Percentiles rank a stretch among this genome's conserved stretches.
phyloP scores from a whole-genome alignment of 2,888 invertebrate species.

The Ommatoiulus sabulosus region DNA sequence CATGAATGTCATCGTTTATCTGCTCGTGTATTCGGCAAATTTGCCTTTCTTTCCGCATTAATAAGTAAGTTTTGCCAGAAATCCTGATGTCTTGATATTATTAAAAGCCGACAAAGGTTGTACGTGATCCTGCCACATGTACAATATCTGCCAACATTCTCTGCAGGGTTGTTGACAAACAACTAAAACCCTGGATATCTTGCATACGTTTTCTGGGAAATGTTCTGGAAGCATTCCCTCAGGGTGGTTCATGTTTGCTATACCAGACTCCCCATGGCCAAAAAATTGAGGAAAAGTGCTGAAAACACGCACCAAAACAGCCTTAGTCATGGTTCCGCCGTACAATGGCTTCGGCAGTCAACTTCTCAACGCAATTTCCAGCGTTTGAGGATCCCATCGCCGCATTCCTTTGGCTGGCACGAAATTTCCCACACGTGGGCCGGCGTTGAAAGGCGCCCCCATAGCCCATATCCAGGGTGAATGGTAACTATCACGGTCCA shows the following conservation, averaged over 20 bases:
- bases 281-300: not conserved
- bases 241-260: not conserved
- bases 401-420: not conserved
- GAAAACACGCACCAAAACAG: constrained; percentile 18
- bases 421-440: constrained; percentile 28
- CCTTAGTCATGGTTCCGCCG: constrained; percentile 42
- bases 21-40: not conserved
- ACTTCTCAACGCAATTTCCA: not conserved
- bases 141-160: not conserved
- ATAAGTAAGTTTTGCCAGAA: not conserved
- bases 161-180: not conserved
- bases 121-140: not conserved
- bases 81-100: not conserved
- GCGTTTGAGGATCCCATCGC: not conserved
- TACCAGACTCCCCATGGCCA: not conserved
- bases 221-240: not conserved
- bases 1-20: not conserved
- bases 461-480: constrained; percentile 47
- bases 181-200: not conserved
- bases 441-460: constrained; percentile 18
- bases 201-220: not conserved
- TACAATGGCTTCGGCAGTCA: constrained; percentile 30
- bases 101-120: not conserved
- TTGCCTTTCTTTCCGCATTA: not conserved
- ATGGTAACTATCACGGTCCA: constrained; percentile 18